Percentiles rank a stretch among this genome's conserved stretches.
Evolutionary conservation across 2,113 vertebrate genomes (phyloP).

Genomic region (Hiodon tergisus): DNA sequence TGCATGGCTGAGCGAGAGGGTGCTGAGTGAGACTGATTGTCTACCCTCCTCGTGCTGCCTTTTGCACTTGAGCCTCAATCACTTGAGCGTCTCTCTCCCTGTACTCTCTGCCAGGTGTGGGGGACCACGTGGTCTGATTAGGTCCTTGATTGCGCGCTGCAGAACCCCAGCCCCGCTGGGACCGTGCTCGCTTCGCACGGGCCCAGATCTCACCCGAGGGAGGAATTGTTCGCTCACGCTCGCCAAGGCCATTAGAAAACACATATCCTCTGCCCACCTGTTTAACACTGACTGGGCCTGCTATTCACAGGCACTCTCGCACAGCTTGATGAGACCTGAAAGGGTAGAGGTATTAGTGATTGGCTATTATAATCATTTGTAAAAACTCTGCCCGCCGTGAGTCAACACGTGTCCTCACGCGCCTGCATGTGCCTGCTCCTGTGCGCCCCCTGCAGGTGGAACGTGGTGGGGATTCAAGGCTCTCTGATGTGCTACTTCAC

Average conservation of each 20-base stretch:
- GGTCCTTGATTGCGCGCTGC: slow-evolving; percentile 31
- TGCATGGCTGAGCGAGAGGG: slow-evolving; percentile 5
- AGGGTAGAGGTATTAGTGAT: no score
- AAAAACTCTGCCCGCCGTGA: background rate
- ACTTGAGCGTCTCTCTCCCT: slow-evolving; percentile 24
- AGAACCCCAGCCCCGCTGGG: slow-evolving; percentile 27
- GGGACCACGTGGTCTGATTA: slow-evolving; percentile 28
- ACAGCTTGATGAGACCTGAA: no score
- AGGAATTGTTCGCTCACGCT: background rate
- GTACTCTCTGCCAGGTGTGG: background rate
- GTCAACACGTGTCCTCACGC: background rate
- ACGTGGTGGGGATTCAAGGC: slow-evolving; percentile 90
- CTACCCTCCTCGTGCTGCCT: background rate
- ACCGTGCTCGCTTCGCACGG: slow-evolving; percentile 21
- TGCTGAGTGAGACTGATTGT: slow-evolving; percentile 27
- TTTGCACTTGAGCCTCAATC: slow-evolving; percentile 30
- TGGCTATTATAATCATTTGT: background rate
- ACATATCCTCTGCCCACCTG: no score
- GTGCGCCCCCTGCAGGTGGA: slow-evolving; percentile 73
- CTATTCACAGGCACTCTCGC: no score
- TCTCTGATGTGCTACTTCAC: slow-evolving; percentile 89
- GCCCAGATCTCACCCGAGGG: background rate
- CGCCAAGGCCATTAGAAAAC: no score
- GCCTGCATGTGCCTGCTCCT: slow-evolving; percentile 7
- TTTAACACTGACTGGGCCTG: no score